A percentile compares a stretch with the other conserved stretches of the same genome.
phyloP scores from a whole-genome alignment of 2,888 invertebrate species.

The Drosophila anomalata region DNA sequence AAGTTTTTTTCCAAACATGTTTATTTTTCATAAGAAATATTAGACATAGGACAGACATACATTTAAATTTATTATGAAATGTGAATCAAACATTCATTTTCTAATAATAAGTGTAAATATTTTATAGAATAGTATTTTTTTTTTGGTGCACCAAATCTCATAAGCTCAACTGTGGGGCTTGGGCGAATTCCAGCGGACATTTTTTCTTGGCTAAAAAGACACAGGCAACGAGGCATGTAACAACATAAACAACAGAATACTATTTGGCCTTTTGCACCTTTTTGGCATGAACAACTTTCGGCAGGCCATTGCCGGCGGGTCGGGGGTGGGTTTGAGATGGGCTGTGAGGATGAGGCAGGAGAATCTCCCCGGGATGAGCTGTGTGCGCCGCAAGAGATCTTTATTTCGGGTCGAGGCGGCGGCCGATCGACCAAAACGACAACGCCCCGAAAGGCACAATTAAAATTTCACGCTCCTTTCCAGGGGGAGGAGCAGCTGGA shows the following conservation, averaged over 20 bases:
- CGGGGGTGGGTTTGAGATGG: not conserved
- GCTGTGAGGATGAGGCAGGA: slow-evolving; percentile 7
- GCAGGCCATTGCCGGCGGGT: slow-evolving; percentile 32
- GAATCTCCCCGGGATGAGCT: slow-evolving; percentile 57
- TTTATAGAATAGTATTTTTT: not conserved
- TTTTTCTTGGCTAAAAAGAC: slow-evolving; percentile 60
- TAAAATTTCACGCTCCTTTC: slow-evolving; percentile 73
- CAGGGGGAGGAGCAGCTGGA: slow-evolving; percentile 2
- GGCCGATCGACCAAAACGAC: slow-evolving; percentile 50
- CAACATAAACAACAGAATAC: slow-evolving; percentile 78
- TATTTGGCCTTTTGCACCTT: slow-evolving; percentile 79
- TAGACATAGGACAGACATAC: too few relatives aligned
- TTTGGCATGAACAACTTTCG: slow-evolving; percentile 75
- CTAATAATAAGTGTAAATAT: not conserved
- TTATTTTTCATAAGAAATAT: too few relatives aligned
- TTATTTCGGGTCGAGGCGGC: slow-evolving; percentile 69
- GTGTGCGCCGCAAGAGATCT: slow-evolving; percentile 63
- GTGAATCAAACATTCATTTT: not conserved
- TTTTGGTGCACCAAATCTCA: not conserved
- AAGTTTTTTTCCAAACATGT: too few relatives aligned
- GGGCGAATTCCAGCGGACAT: slow-evolving; percentile 62
- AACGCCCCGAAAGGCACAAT: slow-evolving; percentile 78
- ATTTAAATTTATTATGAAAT: too few relatives aligned
- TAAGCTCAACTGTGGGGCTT: slow-evolving; percentile 45
- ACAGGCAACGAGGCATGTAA: slow-evolving; percentile 69